Evolutionary conservation across 2,888 invertebrate genomes (phyloP).

Genomic region (Poecilobothrus nobilitatus): DNA sequence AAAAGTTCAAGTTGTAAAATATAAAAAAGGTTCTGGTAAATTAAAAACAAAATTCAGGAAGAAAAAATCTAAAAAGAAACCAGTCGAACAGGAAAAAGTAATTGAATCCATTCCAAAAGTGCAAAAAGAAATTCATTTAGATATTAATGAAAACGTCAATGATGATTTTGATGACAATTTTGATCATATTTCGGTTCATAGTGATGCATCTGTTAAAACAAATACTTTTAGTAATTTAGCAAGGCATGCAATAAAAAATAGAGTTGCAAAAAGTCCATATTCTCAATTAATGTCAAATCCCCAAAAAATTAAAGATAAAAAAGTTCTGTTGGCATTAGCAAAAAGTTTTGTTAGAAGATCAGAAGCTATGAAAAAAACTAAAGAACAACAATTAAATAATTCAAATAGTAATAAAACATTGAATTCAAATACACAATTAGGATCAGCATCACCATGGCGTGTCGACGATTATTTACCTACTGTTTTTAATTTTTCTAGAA

Average conservation of each 20-base stretch:
- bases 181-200: neutral
- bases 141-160: too few relatives aligned
- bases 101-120: neutral
- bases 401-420: neutral
- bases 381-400: too few relatives aligned
- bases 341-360: neutral
- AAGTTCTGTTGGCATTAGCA: neutral
- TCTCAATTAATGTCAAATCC: neutral
- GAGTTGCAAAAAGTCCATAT: neutral
- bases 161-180: neutral
- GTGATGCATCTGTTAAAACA: neutral
- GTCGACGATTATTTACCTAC: constrained; percentile 32
- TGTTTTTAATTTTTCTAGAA: constrained; percentile 33
- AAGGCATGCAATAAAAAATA: neutral
- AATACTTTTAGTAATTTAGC: neutral
- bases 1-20: neutral
- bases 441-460: constrained; percentile 37
- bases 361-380: neutral
- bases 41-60: neutral
- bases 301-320: neutral
- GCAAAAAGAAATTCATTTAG: neutral
- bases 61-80: neutral
- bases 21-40: neutral
- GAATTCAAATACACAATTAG: constrained; percentile 9
- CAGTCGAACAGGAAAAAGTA: too few relatives aligned